Conservation (phyloP, 2,113 vertebrate genomes). For the Erinaceus europaeus region DNA sequence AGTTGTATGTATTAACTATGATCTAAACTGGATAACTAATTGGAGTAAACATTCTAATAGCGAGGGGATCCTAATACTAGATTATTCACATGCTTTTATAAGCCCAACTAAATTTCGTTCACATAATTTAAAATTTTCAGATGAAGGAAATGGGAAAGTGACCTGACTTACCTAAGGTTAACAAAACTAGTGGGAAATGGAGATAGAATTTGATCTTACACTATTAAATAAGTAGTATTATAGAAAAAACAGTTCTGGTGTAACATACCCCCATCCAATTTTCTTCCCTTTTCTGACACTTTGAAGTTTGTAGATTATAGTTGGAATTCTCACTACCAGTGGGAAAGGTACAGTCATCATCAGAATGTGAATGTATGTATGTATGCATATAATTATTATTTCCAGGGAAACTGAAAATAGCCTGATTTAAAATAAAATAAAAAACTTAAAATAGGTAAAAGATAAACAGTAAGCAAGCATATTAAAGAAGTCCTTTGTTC, state of each 20-base stretch:
- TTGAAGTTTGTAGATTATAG: not conserved
- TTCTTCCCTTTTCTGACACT: not conserved
- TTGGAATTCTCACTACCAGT: conserved; percentile 6
- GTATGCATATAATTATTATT: too few species aligned
- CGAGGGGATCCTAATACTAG: not conserved
- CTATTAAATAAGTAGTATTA: not conserved
- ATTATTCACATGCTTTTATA: not conserved
- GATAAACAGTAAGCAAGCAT: too few species aligned
- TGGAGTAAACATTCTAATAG: not conserved
- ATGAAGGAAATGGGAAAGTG: not conserved
- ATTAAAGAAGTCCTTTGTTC: too few species aligned
- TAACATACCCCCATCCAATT: not conserved
- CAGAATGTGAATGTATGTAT: too few species aligned
- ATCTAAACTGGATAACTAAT: not conserved
- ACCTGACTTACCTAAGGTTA: not conserved
- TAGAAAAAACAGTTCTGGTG: not conserved
- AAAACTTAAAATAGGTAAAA: too few species aligned
- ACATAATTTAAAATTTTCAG: not conserved
- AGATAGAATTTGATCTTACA: not conserved
- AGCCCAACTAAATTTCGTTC: not conserved
- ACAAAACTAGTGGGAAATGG: not conserved
- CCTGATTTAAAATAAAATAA: too few species aligned
- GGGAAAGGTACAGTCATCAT: not conserved
- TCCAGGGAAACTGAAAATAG: too few species aligned
- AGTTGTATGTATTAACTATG: not conserved